A percentile compares a stretch with the other conserved stretches of the same genome.
Conservation (phyloP, 2,888 invertebrate genomes). For the Andricus curvator region DNA sequence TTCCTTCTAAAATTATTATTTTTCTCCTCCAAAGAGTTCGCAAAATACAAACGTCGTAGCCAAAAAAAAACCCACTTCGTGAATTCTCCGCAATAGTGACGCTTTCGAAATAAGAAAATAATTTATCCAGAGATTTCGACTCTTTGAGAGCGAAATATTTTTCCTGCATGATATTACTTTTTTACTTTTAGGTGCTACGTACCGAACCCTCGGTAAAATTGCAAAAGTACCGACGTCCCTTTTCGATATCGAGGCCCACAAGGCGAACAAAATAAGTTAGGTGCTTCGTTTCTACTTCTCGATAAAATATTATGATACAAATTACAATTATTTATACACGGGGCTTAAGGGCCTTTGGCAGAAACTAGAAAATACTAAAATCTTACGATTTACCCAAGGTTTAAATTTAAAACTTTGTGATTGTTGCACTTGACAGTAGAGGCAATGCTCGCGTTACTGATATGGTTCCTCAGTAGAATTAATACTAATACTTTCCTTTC, state of each 20-base stretch:
- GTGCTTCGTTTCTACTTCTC: conserved; percentile 66
- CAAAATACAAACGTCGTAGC: conserved; percentile 41
- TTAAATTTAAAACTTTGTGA: conserved; percentile 43
- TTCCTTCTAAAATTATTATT: not conserved
- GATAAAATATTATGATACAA: conserved; percentile 73
- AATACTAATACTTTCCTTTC: conserved; percentile 46
- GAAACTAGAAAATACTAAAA: conserved; percentile 67
- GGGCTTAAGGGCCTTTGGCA: conserved; percentile 72
- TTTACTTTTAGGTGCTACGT: not conserved
- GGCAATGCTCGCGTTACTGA: conserved; percentile 52
- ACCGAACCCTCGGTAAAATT: not conserved
- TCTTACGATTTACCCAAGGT: conserved; percentile 40
- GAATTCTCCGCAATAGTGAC: not conserved
- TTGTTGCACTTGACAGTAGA: conserved; percentile 51
- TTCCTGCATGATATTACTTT: not conserved
- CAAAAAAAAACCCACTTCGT: not conserved
- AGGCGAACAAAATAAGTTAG: conserved; percentile 74
- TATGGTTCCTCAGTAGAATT: conserved; percentile 61
- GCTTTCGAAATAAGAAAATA: conserved; percentile 36
- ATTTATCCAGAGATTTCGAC: conserved; percentile 15
- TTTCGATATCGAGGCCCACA: conserved; percentile 67
- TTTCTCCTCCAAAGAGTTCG: conserved; percentile 30
- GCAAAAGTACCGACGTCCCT: conserved; percentile 35
- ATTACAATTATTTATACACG: conserved; percentile 73
- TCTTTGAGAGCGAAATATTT: conserved; percentile 11